Conservation (phyloP, 35 echinoderm and acorn worm genomes). For the Ptychodera flava region DNA sequence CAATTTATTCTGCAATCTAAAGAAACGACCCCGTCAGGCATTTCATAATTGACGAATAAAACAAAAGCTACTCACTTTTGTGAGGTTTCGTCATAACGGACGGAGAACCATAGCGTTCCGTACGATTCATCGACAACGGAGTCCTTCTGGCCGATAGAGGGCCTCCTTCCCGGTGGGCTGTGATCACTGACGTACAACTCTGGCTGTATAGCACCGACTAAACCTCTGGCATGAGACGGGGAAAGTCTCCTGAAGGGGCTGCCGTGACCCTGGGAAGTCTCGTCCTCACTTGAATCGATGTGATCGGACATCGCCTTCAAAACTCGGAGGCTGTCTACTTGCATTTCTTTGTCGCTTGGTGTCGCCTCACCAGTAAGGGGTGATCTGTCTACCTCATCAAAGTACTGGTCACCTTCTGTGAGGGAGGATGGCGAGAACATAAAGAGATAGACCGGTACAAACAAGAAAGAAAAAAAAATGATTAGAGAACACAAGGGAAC, state of each 20-base stretch:
- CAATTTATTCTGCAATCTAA: no score
- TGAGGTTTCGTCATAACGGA: conserved; percentile 19
- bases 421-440: no score
- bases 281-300: not conserved
- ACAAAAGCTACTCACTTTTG: not conserved
- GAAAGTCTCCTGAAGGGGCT: not conserved
- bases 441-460: no score
- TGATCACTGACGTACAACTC: not conserved
- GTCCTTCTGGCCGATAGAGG: not conserved
- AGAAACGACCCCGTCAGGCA: no score
- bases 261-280: not conserved
- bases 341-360: not conserved
- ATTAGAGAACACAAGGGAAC: no score
- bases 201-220: not conserved
- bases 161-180: not conserved
- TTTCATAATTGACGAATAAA: no score
- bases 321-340: not conserved
- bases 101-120: conserved; percentile 39
- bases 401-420: not conserved
- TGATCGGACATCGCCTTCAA: not conserved
- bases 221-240: not conserved
- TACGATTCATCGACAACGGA: conserved; percentile 34
- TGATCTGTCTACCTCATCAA: not conserved
- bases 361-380: not conserved
- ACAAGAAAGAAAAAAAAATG: no score